phyloP scores from a whole-genome alignment of 2,888 invertebrate genomes.

The Portevinia maculata region DNA sequence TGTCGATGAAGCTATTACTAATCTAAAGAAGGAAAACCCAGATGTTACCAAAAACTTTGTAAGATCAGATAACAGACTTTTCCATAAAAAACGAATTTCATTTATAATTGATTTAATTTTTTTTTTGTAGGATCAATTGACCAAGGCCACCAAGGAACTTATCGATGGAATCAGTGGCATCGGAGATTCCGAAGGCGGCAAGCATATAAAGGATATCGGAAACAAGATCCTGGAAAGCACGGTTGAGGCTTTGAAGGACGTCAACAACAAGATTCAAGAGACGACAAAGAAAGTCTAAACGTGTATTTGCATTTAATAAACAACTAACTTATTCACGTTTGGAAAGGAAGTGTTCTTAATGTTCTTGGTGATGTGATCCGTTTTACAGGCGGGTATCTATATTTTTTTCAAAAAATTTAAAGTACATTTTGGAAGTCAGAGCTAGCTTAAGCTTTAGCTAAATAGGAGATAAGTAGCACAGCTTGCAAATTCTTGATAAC shows the following conservation, averaged over 20 bases:
- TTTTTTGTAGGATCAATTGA: slow-evolving; percentile 55
- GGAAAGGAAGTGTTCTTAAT: background rate
- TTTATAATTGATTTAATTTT: background rate
- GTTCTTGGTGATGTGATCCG: no score
- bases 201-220: slow-evolving; percentile 60
- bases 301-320: slow-evolving; percentile 34
- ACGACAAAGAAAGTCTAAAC: slow-evolving; percentile 39
- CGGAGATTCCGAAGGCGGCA: slow-evolving; percentile 53
- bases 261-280: slow-evolving; percentile 62
- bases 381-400: background rate
- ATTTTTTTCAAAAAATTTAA: no score
- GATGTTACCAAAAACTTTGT: slow-evolving; percentile 52
- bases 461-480: background rate
- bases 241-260: slow-evolving; percentile 57
- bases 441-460: no score
- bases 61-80: background rate
- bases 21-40: slow-evolving; percentile 60
- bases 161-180: slow-evolving; percentile 54
- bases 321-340: slow-evolving; percentile 12
- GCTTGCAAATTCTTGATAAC: background rate
- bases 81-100: background rate
- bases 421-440: no score
- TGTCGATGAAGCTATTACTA: slow-evolving; percentile 52
- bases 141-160: slow-evolving; percentile 44
- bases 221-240: slow-evolving; percentile 58